Conservation (phyloP, 1,140 invertebrate species). For the Lepeophtheirus salmonis region DNA sequence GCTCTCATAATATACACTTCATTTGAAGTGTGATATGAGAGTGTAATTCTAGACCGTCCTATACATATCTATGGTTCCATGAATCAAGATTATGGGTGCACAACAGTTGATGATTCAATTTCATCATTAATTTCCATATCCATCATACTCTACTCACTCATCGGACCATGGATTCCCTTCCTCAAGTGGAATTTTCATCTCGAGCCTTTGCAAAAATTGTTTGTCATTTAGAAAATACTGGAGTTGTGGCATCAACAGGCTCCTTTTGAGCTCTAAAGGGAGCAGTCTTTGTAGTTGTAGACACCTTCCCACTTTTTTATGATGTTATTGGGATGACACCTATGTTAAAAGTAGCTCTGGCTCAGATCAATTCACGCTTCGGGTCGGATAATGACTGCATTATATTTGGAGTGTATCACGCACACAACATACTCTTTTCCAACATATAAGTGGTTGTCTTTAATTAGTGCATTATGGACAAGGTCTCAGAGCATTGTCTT, state of each 20-base stretch:
- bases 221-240: conserved; percentile 34
- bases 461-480: background rate
- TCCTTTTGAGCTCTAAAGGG: conserved; percentile 29
- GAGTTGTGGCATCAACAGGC: conserved; percentile 31
- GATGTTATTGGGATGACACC: conserved; percentile 29
- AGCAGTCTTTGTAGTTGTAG: conserved; percentile 28
- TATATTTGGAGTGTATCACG: conserved; percentile 2
- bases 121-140: no score
- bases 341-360: conserved; percentile 32
- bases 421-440: background rate
- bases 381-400: background rate
- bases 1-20: no score
- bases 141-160: no score
- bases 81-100: no score
- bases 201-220: conserved; percentile 31
- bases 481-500: background rate
- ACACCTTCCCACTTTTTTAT: conserved; percentile 33
- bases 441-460: background rate
- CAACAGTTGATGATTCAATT: no score
- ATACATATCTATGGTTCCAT: no score
- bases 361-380: conserved; percentile 25
- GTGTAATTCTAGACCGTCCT: no score
- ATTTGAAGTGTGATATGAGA: no score
- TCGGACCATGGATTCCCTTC: background rate
- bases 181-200: background rate